A percentile compares a stretch with the other conserved stretches of the same genome.
phyloP scores from a whole-genome alignment of 2,888 invertebrate genomes.

The Tridacna gigas region DNA sequence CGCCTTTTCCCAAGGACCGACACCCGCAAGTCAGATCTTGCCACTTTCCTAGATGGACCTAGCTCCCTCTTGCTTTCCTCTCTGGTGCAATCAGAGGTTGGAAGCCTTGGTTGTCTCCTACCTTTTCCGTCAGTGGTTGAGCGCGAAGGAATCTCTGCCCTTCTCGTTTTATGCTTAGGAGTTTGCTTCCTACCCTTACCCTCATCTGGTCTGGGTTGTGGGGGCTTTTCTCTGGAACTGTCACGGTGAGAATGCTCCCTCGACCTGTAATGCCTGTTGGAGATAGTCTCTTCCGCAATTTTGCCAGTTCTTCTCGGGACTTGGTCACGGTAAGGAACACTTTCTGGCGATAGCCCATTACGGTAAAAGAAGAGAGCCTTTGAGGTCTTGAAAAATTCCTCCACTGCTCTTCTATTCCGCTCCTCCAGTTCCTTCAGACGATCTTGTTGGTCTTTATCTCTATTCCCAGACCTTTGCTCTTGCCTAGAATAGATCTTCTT shows the following conservation, averaged over 20 bases:
- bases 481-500: neutral
- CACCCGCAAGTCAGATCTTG: neutral
- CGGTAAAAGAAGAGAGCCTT: neutral
- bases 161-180: neutral
- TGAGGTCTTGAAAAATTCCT: neutral
- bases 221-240: neutral
- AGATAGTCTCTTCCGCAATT: neutral
- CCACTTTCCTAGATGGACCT: too few relatives aligned
- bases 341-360: neutral
- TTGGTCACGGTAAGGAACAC: neutral
- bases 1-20: neutral
- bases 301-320: neutral
- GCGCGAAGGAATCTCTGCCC: neutral
- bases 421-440: neutral
- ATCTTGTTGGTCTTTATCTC: too few relatives aligned
- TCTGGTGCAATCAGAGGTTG: too few relatives aligned
- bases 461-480: neutral
- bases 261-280: neutral
- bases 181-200: neutral
- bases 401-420: neutral
- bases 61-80: too few relatives aligned
- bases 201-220: too few relatives aligned
- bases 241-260: neutral
- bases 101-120: too few relatives aligned
- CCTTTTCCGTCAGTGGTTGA: too few relatives aligned